These are phyloP conservation scores for Eudemis profundana DNA, from an alignment of 2,888 invertebrate genomes.

Conservation along the genomic window DNA sequence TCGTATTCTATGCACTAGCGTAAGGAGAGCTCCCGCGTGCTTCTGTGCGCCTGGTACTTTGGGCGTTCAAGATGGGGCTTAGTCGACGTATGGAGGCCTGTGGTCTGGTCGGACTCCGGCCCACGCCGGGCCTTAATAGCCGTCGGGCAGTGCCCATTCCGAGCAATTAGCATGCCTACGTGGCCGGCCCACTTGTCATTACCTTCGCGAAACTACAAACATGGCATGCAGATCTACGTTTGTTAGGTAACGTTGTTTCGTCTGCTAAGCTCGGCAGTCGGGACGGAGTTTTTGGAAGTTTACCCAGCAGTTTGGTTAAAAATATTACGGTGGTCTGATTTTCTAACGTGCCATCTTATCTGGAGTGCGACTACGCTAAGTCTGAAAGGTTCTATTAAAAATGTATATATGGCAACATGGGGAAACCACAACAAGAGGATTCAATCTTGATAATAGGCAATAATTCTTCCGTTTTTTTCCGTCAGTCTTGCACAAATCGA, in stretches of 20 bases:
- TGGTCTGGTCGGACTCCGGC: conserved; percentile 68
- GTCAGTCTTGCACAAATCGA: too few species aligned
- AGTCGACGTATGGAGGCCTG: conserved; percentile 50
- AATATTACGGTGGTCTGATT: too few species aligned
- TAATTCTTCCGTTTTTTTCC: too few species aligned
- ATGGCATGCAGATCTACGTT: conserved; percentile 38
- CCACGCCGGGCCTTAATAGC: conserved; percentile 79
- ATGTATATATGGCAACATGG: too few species aligned
- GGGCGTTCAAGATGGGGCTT: conserved; percentile 17
- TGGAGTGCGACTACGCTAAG: too few species aligned
- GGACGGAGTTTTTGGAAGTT: neutral
- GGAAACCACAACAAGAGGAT: too few species aligned
- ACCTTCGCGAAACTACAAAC: conserved; percentile 48
- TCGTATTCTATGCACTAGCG: conserved; percentile 7
- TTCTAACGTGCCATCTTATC: too few species aligned
- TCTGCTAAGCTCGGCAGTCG: neutral
- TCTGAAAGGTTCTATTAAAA: too few species aligned
- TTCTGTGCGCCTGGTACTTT: neutral
- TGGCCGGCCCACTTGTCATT: conserved; percentile 79
- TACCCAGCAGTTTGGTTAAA: neutral
- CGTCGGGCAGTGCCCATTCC: conserved; percentile 76
- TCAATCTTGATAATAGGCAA: too few species aligned
- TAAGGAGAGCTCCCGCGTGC: conserved; percentile 27
- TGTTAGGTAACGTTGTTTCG: conserved; percentile 19
- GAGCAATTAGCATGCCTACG: conserved; percentile 83